Conservation (phyloP, 2,113 vertebrate genomes). For the Thomomys bottae region DNA sequence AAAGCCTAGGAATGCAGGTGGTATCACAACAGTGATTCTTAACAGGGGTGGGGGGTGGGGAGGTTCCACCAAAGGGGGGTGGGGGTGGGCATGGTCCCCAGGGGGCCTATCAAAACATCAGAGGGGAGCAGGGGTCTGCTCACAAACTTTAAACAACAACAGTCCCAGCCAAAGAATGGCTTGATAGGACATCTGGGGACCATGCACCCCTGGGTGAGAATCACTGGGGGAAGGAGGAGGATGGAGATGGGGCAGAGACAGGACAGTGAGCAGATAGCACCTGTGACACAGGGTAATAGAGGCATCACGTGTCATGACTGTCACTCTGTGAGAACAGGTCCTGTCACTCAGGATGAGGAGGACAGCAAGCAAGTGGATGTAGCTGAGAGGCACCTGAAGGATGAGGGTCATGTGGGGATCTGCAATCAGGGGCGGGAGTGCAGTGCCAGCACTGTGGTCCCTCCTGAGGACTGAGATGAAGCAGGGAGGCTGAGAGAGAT, state of each 20-base stretch:
- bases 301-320: background rate
- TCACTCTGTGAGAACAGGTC: background rate
- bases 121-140: slow-evolving; percentile 9
- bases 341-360: background rate
- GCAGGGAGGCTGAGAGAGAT: background rate
- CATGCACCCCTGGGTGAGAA: background rate
- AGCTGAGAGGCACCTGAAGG: background rate
- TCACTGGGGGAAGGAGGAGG: background rate
- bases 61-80: background rate
- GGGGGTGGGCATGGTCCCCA: slow-evolving; percentile 23
- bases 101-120: slow-evolving; percentile 17
- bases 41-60: background rate
- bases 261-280: no score
- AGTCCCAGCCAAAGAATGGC: no score
- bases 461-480: background rate
- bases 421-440: background rate
- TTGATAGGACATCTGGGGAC: background rate
- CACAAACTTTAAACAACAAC: background rate
- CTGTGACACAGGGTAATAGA: background rate
- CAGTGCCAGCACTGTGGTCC: no score
- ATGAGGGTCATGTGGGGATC: background rate
- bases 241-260: background rate
- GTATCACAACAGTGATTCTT: slow-evolving; percentile 19
- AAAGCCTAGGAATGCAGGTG: background rate
- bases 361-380: background rate